A percentile compares a stretch with the other conserved stretches of the same genome.
These are phyloP conservation scores for Bungarus multicinctus DNA, from an alignment of 2,113 vertebrate species.

Conservation along the genomic window DNA sequence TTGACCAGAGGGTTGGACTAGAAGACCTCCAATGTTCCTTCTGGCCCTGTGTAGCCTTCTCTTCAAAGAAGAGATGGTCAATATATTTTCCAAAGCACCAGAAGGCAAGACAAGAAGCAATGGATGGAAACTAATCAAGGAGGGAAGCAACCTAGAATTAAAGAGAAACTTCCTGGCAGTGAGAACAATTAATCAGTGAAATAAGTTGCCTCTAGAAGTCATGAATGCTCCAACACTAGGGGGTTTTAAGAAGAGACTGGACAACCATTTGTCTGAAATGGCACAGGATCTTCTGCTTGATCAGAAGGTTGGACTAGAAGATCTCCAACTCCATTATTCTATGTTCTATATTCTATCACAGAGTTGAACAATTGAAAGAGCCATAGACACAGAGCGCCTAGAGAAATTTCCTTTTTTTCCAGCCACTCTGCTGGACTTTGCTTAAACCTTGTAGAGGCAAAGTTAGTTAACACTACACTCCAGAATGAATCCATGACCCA, in stretches of 20 bases:
- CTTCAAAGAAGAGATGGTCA: not conserved
- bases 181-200: not conserved
- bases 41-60: too few relatives aligned
- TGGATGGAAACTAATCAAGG: not conserved
- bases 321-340: not conserved
- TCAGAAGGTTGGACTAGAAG: not conserved
- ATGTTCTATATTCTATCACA: not conserved
- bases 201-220: too few relatives aligned
- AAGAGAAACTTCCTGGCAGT: not conserved
- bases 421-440: not conserved
- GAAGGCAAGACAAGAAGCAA: not conserved
- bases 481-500: not conserved
- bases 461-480: not conserved
- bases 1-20: not conserved
- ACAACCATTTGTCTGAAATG: not conserved
- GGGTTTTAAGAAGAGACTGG: not conserved
- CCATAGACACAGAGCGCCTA: not conserved
- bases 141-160: not conserved
- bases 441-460: not conserved
- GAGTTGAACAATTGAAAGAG: not conserved
- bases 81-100: not conserved
- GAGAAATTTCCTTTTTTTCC: not conserved
- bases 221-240: not conserved
- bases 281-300: too few relatives aligned
- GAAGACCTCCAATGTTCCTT: too few relatives aligned